A percentile compares a stretch with the other conserved stretches of the same genome.
These are phyloP conservation scores for Oikopleura dioica DNA, from an alignment of 23 tunicate species.

Conservation along the genomic window DNA sequence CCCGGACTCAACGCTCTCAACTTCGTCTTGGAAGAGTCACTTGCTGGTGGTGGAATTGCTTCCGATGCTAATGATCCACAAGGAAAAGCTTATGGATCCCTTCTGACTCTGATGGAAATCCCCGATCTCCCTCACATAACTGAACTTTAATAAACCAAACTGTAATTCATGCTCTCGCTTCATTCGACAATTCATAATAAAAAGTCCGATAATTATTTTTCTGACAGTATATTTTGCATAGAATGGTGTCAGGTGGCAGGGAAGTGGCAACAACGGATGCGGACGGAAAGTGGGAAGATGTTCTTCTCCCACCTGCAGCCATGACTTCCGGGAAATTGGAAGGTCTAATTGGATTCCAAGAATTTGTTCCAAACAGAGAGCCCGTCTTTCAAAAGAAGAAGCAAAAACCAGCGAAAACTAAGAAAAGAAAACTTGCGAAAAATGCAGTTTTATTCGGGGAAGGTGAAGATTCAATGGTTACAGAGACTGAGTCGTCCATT, in stretches of 20 bases:
- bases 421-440: background rate
- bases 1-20: conserved; percentile 60
- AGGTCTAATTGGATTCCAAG: background rate
- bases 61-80: conserved; percentile 60
- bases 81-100: conserved; percentile 61
- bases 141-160: background rate
- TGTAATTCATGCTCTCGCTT: too few species aligned
- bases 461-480: background rate
- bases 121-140: conserved; percentile 26
- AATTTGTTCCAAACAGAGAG: background rate
- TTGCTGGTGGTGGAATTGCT: conserved; percentile 85
- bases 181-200: too few species aligned
- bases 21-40: conserved; percentile 40
- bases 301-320: background rate
- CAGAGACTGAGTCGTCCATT: background rate
- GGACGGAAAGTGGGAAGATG: background rate
- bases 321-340: background rate
- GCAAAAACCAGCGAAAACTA: too few species aligned
- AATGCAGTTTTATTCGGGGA: background rate
- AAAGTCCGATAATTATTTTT: too few species aligned
- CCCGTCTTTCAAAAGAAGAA: background rate
- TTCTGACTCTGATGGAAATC: conserved; percentile 39
- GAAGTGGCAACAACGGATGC: too few species aligned
- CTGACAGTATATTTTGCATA: too few species aligned
- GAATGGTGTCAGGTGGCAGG: too few species aligned